These are phyloP conservation scores for Heliconius aoede DNA, from an alignment of 2,888 invertebrate genomes.

Conservation along the genomic window DNA sequence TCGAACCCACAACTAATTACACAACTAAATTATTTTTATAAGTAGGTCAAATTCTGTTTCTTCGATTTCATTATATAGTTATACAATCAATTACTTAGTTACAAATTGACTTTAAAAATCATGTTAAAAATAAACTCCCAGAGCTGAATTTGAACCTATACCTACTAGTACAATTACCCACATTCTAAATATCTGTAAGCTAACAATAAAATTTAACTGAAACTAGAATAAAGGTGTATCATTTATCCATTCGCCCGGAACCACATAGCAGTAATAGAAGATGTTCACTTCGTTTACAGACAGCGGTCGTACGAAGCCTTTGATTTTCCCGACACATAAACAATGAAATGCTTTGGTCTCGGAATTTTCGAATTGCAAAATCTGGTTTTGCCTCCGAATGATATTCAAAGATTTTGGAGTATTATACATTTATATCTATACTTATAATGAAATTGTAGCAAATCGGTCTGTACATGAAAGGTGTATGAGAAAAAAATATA, in stretches of 20 bases:
- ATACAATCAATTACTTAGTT: too few species aligned
- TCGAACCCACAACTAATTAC: too few species aligned
- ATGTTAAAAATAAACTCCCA: background rate
- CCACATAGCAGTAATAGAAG: constrained; percentile 3
- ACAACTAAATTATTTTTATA: too few species aligned
- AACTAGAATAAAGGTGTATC: background rate
- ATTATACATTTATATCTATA: too few species aligned
- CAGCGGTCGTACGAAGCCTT: constrained; percentile 13
- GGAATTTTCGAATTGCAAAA: background rate
- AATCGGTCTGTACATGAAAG: too few species aligned
- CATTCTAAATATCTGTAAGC: background rate
- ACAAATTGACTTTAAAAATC: too few species aligned
- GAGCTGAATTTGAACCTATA: too few species aligned
- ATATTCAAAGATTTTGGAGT: background rate
- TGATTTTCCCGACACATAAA: constrained; percentile 11
- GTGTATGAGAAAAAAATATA: too few species aligned
- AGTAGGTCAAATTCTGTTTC: too few species aligned
- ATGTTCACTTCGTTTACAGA: constrained; percentile 20
- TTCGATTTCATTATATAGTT: too few species aligned
- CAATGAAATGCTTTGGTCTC: constrained; percentile 9
- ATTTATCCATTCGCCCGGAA: background rate
- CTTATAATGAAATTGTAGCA: too few species aligned
- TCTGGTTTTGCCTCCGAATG: background rate
- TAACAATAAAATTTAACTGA: background rate
- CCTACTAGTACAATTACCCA: too few species aligned